phyloP scores from a whole-genome alignment of 2,113 vertebrate species.

The Perca flavescens region DNA sequence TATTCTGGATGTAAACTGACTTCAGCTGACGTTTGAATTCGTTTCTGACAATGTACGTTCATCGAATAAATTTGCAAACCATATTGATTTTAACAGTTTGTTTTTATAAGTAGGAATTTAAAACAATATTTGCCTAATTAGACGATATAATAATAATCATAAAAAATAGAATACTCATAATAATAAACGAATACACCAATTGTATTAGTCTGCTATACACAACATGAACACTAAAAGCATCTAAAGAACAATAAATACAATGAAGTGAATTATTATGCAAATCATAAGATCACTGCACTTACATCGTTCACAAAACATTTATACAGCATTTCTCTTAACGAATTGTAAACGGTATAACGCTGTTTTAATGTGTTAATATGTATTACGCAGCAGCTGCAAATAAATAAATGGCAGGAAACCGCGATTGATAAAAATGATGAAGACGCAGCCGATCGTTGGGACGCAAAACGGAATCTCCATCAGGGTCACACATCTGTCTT shows the following conservation, averaged over 20 bases:
- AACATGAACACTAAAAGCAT: background rate
- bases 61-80: conserved; percentile 18
- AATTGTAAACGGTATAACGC: background rate
- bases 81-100: background rate
- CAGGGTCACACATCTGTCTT: conserved; percentile 59
- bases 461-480: conserved; percentile 46
- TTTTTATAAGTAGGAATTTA: background rate
- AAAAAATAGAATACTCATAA: background rate
- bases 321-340: background rate
- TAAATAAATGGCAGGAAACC: conserved; percentile 67
- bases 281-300: background rate
- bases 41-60: conserved; percentile 33
- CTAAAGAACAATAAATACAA: conserved; percentile 30
- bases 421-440: conserved; percentile 55
- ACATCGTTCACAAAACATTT: conserved; percentile 11
- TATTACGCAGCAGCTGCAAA: conserved; percentile 52
- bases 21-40: conserved; percentile 30
- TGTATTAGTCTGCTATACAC: background rate
- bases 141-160: background rate
- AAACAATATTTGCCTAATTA: background rate
- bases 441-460: conserved; percentile 57
- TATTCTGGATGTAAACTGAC: background rate
- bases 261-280: conserved; percentile 39
- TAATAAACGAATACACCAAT: background rate
- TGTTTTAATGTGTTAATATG: conserved; percentile 30